These are phyloP conservation scores for Entomobrya proxima DNA, from an alignment of 2,888 invertebrate species.

Conservation along the genomic window DNA sequence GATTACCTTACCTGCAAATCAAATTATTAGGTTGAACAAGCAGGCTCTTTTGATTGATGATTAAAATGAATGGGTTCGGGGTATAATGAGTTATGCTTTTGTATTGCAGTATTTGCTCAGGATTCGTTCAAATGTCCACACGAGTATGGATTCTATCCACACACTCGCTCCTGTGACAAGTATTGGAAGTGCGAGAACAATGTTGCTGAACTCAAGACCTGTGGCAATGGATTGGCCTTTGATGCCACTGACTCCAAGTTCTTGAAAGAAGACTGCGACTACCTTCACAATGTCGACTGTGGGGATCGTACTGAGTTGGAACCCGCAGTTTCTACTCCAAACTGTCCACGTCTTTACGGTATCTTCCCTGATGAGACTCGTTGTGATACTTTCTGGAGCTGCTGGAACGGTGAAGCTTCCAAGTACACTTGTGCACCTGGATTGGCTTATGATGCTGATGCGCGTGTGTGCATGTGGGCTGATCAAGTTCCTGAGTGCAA, in stretches of 20 bases:
- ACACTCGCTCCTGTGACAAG: constrained; percentile 92
- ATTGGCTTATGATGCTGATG: constrained; percentile 94
- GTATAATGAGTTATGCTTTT: background rate
- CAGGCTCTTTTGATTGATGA: background rate
- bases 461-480: constrained; percentile 96
- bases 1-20: background rate
- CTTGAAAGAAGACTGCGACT: constrained; percentile 96
- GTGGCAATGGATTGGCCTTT: constrained; percentile 95
- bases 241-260: constrained; percentile 92
- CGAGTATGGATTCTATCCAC: constrained; percentile 95
- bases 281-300: constrained; percentile 95
- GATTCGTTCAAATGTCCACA: constrained; percentile 94
- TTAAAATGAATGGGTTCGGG: background rate
- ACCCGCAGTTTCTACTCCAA: constrained; percentile 88
- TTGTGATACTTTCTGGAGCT: constrained; percentile 95
- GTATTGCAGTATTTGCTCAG: constrained; percentile 84
- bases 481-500: constrained; percentile 95
- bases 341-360: constrained; percentile 92
- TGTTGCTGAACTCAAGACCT: constrained; percentile 91
- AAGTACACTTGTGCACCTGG: constrained; percentile 96
- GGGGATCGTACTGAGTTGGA: constrained; percentile 91
- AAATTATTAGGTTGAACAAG: background rate
- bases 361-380: constrained; percentile 92
- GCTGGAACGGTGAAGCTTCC: constrained; percentile 96
- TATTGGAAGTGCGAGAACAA: constrained; percentile 97